Evolutionary conservation across 2,797 vertebrate species (phyloP), one percentile per base, ranked within the genome.

Genomic region (Rachycentron canadum): DNA sequence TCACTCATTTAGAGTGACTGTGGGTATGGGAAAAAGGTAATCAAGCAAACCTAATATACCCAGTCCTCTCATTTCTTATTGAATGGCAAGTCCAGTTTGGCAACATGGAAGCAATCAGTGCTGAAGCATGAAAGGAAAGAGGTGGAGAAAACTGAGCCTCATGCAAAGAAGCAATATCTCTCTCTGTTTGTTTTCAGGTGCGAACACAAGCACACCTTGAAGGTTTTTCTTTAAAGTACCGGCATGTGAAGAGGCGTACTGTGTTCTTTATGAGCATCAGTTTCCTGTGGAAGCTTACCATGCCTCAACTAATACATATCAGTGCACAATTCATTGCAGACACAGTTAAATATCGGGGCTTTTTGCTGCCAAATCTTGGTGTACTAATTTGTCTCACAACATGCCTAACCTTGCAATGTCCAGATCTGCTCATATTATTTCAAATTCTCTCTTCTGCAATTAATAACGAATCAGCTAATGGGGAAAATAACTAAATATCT

Each of bases 21-120:
- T 19, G 61, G 76, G 80, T 55, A 79, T 71, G 78, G 62, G 53
- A 70, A 72, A 65, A 68, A 47, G 73, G 81, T 84, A 91, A 89
- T 92, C 83, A 91, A 83, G 79, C 85, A 75, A 72, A 69, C 12
- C 73, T 89, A 89, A 92, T 87, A 73, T 65, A 75, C 69, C 74
- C 61, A 11, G 52, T 69, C 71, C 19, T 41, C 73, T 87, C 80
- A 50, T 86, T 87, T 83, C 70, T 77, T 60, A 45, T 78, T 68
- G 78, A 71, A 71, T 60, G 66, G 63, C 76, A 62, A 80, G 71
- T 78, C 82, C 61, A 60, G 60, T 43, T 28, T 65, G 73, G 88
- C 82, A 90, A 85, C 85, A 69, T 93, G 88, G 91, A 84, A 91
- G 81, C 86, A 88, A 90, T 92, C 82, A 89, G 80, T 58, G 57